phyloP scores from a whole-genome alignment of 2,888 invertebrate genomes.

The Loripinus fragilis region DNA sequence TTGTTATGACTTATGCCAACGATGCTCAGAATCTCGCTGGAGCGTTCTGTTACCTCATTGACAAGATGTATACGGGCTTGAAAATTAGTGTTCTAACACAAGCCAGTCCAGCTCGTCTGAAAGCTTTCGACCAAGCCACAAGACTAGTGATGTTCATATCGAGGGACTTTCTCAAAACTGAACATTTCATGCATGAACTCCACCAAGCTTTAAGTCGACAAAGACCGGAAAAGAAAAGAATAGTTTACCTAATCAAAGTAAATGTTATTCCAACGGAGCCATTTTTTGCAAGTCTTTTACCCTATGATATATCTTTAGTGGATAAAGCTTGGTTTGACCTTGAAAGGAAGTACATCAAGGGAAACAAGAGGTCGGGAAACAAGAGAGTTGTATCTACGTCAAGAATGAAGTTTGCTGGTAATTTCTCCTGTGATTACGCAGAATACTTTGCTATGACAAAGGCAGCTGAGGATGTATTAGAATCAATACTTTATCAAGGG shows the following conservation, averaged over 20 bases:
- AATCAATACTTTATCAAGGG: conserved; percentile 37
- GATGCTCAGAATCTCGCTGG: conserved; percentile 50
- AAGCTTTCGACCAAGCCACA: conserved; percentile 67
- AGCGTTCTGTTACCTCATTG: conserved; percentile 45
- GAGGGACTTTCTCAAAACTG: conserved; percentile 66
- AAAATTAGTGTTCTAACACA: conserved; percentile 55
- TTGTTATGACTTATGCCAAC: conserved; percentile 52
- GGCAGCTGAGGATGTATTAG: conserved; percentile 58
- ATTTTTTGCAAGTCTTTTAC: conserved; percentile 63
- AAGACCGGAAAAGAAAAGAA: conserved; percentile 46
- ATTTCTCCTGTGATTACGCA: conserved; percentile 34
- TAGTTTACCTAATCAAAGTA: conserved; percentile 68
- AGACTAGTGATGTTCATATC: conserved; percentile 76
- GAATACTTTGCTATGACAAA: conserved; percentile 60
- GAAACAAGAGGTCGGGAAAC: conserved; percentile 1
- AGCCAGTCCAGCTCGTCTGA: conserved; percentile 50
- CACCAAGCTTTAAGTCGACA: conserved; percentile 74
- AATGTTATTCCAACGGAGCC: conserved; percentile 39
- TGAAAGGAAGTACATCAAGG: conserved; percentile 20
- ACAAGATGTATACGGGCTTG: conserved; percentile 38
- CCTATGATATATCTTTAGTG: conserved; percentile 55
- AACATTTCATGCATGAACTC: conserved; percentile 74
- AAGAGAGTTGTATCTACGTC: conserved; percentile 34
- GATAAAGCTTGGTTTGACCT: conserved; percentile 61
- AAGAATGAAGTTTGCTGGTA: conserved; percentile 30